A percentile compares a stretch with the other conserved stretches of the same genome.
phyloP scores from a whole-genome alignment of 2,888 invertebrate species.

The Tiliacea citrago region DNA sequence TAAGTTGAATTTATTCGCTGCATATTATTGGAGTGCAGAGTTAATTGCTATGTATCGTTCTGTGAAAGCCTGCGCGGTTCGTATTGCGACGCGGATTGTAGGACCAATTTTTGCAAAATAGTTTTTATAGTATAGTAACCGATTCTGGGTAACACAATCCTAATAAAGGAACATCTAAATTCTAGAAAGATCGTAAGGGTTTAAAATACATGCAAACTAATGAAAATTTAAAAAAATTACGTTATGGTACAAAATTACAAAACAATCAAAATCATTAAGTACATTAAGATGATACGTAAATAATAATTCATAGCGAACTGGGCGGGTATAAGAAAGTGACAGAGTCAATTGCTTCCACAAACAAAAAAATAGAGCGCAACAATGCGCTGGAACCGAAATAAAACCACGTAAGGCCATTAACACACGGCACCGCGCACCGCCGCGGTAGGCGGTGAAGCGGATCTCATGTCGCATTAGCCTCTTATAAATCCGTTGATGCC shows the following conservation, averaged over 20 bases:
- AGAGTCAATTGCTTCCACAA: no score
- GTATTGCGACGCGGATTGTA: constrained; percentile 29
- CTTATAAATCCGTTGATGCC: no score
- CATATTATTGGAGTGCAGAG: constrained; percentile 63
- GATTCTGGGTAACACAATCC: background rate
- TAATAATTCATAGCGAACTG: no score
- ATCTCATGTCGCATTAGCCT: no score
- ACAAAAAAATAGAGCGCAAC: no score
- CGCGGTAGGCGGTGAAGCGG: no score
- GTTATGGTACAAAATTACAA: background rate
- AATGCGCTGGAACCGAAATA: no score
- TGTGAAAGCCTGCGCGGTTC: constrained; percentile 68
- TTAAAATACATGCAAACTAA: background rate
- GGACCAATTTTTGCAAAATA: constrained; percentile 1
- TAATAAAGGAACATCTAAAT: background rate
- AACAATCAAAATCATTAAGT: background rate
- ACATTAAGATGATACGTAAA: no score
- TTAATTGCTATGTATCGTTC: constrained; percentile 71
- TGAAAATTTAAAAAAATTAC: background rate
- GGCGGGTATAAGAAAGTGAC: no score
- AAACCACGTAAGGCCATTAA: no score
- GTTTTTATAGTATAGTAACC: no score
- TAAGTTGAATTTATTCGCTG: constrained; percentile 67
- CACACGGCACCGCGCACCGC: no score
- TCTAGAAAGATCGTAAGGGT: background rate